These are phyloP conservation scores for Hypercompe scribonia DNA, from an alignment of 2,888 invertebrate genomes.

Conservation along the genomic window DNA sequence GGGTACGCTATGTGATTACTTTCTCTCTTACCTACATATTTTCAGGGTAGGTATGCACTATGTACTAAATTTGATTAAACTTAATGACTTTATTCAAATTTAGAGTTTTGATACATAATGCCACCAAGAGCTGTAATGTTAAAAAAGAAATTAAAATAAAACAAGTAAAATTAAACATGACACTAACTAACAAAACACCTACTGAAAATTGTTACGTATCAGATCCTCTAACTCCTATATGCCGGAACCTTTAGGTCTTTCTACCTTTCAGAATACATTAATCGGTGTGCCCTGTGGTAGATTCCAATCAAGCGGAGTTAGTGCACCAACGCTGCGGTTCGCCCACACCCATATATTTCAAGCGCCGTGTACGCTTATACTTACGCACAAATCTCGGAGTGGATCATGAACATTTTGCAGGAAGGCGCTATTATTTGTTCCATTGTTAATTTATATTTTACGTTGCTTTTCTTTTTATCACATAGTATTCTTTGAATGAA, in stretches of 20 bases:
- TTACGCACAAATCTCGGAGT: constrained; percentile 70
- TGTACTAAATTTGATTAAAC: too few species aligned
- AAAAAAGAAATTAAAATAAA: not conserved
- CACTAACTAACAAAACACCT: not conserved
- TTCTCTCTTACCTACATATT: too few species aligned
- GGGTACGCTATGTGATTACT: too few species aligned
- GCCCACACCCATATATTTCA: constrained; percentile 68
- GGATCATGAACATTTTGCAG: constrained; percentile 57
- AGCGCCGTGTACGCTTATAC: constrained; percentile 63
- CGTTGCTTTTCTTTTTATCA: too few species aligned
- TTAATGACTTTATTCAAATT: too few species aligned
- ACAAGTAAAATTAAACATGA: not conserved
- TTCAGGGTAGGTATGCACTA: too few species aligned
- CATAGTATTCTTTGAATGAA: too few species aligned
- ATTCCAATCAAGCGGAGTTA: constrained; percentile 78
- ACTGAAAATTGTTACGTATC: not conserved
- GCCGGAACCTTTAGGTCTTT: constrained; percentile 31
- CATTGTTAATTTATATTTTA: not conserved
- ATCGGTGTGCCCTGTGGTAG: constrained; percentile 72
- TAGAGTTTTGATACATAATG: too few species aligned
- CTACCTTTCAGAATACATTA: constrained; percentile 62
- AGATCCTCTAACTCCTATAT: constrained; percentile 42
- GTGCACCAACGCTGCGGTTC: constrained; percentile 57
- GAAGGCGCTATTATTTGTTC: not conserved
- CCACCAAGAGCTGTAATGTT: too few species aligned